Conservation (phyloP, 2,113 vertebrate genomes). For the Notothenia coriiceps region DNA sequence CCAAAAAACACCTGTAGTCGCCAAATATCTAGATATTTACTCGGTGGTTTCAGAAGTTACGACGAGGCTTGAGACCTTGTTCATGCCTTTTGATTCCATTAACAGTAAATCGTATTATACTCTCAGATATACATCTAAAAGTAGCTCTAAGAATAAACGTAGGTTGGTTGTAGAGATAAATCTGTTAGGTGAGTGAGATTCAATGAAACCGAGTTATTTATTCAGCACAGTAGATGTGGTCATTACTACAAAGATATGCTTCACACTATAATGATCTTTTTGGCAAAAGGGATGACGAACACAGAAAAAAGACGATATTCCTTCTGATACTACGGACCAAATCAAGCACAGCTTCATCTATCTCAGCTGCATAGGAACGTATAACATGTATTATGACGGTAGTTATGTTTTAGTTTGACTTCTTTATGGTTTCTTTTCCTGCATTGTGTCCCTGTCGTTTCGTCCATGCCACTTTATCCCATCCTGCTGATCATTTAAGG, state of each 20-base stretch:
- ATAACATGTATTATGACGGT: constrained; percentile 56
- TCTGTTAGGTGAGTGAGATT: constrained; percentile 60
- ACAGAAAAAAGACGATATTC: constrained; percentile 60
- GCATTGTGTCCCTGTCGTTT: constrained; percentile 48
- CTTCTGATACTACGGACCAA: constrained; percentile 79
- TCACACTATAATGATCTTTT: constrained; percentile 59
- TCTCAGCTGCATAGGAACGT: constrained; percentile 68
- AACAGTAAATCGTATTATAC: constrained; percentile 56
- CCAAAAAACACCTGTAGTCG: constrained; percentile 66
- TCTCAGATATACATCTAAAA: constrained; percentile 66
- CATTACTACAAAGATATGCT: constrained; percentile 61
- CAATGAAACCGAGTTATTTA: constrained; percentile 52
- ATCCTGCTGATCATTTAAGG: constrained; percentile 71
- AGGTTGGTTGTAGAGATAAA: constrained; percentile 61
- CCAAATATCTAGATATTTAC: constrained; percentile 72
- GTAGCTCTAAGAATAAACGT: constrained; percentile 68
- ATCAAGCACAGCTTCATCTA: constrained; percentile 78
- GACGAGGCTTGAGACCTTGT: constrained; percentile 27
- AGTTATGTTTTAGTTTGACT: constrained; percentile 36
- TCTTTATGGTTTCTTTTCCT: constrained; percentile 64
- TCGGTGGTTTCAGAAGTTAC: constrained; percentile 36
- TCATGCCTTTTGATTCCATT: constrained; percentile 6
- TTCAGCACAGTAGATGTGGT: constrained; percentile 70
- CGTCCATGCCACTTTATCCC: constrained; percentile 60
- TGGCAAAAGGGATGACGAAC: constrained; percentile 39